These are phyloP conservation scores for Micrasema minimum DNA, from an alignment of 1,140 invertebrate species.

Conservation along the genomic window DNA sequence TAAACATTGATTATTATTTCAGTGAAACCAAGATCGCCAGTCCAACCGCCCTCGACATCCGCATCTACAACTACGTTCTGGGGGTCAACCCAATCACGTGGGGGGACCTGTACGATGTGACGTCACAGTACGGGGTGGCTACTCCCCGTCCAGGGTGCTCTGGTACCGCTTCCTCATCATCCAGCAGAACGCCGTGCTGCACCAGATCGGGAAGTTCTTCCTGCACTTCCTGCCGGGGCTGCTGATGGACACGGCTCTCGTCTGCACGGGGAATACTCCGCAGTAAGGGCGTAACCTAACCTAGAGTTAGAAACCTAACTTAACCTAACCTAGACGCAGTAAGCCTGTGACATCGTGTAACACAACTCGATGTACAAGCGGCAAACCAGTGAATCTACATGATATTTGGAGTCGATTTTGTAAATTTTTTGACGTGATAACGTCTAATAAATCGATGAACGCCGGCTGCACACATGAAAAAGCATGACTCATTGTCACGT, in stretches of 20 bases:
- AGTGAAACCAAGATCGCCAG: not conserved
- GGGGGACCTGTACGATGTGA: constrained; percentile 60
- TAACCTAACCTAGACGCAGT: too few relatives aligned
- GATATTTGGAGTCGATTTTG: too few relatives aligned
- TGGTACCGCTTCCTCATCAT: constrained; percentile 71
- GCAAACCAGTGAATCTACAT: too few relatives aligned
- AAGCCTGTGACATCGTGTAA: too few relatives aligned
- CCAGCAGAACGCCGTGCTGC: constrained; percentile 63
- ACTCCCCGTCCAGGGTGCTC: constrained; percentile 62
- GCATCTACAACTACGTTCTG: constrained; percentile 64
- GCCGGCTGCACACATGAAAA: too few relatives aligned
- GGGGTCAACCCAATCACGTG: constrained; percentile 62
- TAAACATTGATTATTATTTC: too few relatives aligned
- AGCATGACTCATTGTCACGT: too few relatives aligned
- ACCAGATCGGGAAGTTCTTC: constrained; percentile 62
- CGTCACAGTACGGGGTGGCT: constrained; percentile 59
- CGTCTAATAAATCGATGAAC: too few relatives aligned
- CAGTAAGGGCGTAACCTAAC: constrained; percentile 64
- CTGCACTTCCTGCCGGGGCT: constrained; percentile 69
- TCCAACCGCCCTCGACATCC: constrained; percentile 51
- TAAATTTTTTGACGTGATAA: too few relatives aligned
- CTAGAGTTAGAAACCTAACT: too few relatives aligned
- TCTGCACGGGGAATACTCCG: constrained; percentile 63
- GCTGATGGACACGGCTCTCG: constrained; percentile 62
- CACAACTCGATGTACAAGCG: too few relatives aligned